Conservation (phyloP, 2,797 vertebrate species). For the Crenuchus spilurus region DNA sequence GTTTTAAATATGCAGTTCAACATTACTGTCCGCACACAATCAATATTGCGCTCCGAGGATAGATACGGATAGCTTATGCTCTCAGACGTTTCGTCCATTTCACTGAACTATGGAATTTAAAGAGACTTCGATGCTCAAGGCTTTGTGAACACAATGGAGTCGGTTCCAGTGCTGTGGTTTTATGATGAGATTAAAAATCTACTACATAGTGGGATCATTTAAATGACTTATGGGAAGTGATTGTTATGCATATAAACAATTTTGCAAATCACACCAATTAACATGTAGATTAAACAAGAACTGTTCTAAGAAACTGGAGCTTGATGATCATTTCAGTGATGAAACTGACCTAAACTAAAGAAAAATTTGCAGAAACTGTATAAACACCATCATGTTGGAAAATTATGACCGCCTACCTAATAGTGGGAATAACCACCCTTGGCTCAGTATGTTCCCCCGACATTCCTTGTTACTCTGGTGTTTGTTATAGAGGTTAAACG, state of each 20-base stretch:
- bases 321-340: too few relatives aligned
- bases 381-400: too few relatives aligned
- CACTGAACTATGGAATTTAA: conserved; percentile 46
- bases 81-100: conserved; percentile 30
- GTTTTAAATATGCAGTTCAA: conserved; percentile 48
- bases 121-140: conserved; percentile 4
- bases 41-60: conserved; percentile 32
- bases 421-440: too few relatives aligned
- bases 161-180: neutral
- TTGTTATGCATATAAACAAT: neutral
- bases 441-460: too few relatives aligned
- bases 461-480: too few relatives aligned
- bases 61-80: conserved; percentile 44
- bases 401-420: too few relatives aligned
- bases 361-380: too few relatives aligned
- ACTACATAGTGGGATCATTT: neutral
- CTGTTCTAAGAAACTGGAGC: too few relatives aligned
- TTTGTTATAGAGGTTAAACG: too few relatives aligned
- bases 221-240: neutral
- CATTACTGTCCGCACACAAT: conserved; percentile 44
- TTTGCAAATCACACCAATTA: neutral
- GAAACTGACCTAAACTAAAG: too few relatives aligned
- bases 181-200: neutral
- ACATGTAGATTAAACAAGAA: neutral
- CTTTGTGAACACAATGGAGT: neutral